Evolutionary conservation across 2,797 vertebrate species (phyloP).

Genomic region (Liasis olivaceus): DNA sequence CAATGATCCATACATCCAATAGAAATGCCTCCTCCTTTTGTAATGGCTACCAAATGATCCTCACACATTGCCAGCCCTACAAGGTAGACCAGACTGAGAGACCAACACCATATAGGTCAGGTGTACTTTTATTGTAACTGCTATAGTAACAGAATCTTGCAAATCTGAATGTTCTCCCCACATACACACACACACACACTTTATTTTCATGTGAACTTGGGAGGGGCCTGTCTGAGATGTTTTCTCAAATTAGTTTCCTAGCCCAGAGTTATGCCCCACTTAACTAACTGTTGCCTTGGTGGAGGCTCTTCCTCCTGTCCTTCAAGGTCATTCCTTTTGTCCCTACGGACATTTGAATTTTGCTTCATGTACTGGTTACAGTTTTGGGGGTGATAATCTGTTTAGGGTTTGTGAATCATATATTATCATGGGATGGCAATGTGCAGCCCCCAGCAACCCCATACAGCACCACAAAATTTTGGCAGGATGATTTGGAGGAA

Average conservation of each 20-base stretch:
- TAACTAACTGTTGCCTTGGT: not conserved
- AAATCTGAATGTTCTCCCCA: not conserved
- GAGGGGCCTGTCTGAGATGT: not conserved
- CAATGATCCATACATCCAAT: not conserved
- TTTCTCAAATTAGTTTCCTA: not conserved
- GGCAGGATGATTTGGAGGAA: not conserved
- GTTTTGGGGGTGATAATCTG: not conserved
- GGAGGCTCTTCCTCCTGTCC: not conserved
- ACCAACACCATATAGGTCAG: not conserved
- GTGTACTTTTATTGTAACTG: not conserved
- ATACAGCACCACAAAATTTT: not conserved
- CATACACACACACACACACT: not conserved
- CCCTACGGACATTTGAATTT: not conserved
- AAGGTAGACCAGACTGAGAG: not conserved
- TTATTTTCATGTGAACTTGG: not conserved
- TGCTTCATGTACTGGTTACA: not conserved
- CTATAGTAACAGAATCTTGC: not conserved
- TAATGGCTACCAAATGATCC: not conserved
- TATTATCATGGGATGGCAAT: not conserved
- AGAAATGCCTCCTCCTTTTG: not conserved
- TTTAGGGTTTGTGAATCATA: not conserved
- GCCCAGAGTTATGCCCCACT: not conserved
- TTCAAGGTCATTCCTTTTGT: not conserved
- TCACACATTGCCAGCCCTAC: not conserved
- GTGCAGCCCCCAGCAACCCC: not conserved